A percentile compares a stretch with the other conserved stretches of the same genome.
Conservation (phyloP, 53 echinoderm and acorn worm genomes). For the Arbacia lixula region DNA sequence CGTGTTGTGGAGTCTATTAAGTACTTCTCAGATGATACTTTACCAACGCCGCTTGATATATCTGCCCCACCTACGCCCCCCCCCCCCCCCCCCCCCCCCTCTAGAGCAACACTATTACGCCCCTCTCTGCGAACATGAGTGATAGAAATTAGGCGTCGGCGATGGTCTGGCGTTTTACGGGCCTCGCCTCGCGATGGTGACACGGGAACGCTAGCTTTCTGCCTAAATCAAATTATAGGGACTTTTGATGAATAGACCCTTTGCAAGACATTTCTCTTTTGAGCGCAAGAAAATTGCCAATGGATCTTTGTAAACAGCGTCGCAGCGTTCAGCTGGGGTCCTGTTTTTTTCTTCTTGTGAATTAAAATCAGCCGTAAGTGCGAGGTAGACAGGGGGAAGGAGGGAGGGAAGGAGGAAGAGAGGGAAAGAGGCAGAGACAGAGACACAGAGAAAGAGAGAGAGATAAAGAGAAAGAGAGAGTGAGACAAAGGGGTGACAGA, state of each 20-base stretch:
- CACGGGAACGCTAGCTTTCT: conserved; percentile 23
- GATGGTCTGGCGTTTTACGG: conserved; percentile 10
- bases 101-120: conserved; percentile 29
- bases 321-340: too few relatives aligned
- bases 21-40: too few relatives aligned
- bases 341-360: too few relatives aligned
- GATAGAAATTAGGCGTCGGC: conserved; percentile 1
- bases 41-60: too few relatives aligned
- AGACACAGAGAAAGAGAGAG: not conserved
- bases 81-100: too few relatives aligned
- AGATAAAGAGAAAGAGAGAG: not conserved
- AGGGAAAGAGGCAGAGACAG: not conserved
- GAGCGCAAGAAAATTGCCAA: not conserved
- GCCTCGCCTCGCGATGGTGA: conserved; percentile 19
- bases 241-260: conserved; percentile 33
- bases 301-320: not conserved
- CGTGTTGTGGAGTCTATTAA: too few relatives aligned
- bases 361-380: too few relatives aligned
- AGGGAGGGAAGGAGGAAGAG: not conserved
- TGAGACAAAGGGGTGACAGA: too few relatives aligned
- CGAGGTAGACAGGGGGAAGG: not conserved
- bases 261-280: not conserved
- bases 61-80: too few relatives aligned
- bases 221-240: conserved; percentile 47
- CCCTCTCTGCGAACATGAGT: not conserved